A percentile compares a stretch with the other conserved stretches of the same genome.
Evolutionary conservation across 53 echinoderm and acorn worm species (phyloP).

Genomic region (Actinopyga echinites): DNA sequence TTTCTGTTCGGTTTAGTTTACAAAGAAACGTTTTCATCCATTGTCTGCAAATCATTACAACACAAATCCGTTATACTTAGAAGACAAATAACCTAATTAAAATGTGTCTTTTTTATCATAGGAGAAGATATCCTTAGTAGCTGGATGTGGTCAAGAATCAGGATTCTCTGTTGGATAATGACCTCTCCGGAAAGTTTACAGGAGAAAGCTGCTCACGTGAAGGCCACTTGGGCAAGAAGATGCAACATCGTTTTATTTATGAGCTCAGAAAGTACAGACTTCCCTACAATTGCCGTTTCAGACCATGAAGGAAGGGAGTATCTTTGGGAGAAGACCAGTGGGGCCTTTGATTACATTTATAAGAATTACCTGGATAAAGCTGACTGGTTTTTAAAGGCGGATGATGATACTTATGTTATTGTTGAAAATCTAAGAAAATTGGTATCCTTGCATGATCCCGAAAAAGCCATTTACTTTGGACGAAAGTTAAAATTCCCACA

Average conservation of each 20-base stretch:
- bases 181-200: slow-evolving; percentile 71
- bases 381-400: slow-evolving; percentile 91
- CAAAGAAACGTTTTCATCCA: too few species aligned
- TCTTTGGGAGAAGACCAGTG: slow-evolving; percentile 79
- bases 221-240: slow-evolving; percentile 80
- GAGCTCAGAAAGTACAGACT: slow-evolving; percentile 58
- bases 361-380: slow-evolving; percentile 71
- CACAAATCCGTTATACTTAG: too few species aligned
- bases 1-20: too few species aligned
- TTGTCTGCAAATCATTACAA: too few species aligned
- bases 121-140: slow-evolving; percentile 72
- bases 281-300: slow-evolving; percentile 41
- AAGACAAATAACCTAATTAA: too few species aligned
- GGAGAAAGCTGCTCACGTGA: slow-evolving; percentile 66
- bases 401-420: slow-evolving; percentile 81
- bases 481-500: slow-evolving; percentile 81
- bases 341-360: slow-evolving; percentile 71
- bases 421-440: slow-evolving; percentile 82
- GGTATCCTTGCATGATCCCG: slow-evolving; percentile 55
- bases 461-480: slow-evolving; percentile 65
- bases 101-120: not conserved
- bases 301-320: slow-evolving; percentile 63
- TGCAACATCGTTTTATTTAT: slow-evolving; percentile 83
- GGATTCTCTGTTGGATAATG: slow-evolving; percentile 79
- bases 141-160: slow-evolving; percentile 52